Conservation (phyloP, 2,797 vertebrate genomes). For the Notamacropus eugenii region DNA sequence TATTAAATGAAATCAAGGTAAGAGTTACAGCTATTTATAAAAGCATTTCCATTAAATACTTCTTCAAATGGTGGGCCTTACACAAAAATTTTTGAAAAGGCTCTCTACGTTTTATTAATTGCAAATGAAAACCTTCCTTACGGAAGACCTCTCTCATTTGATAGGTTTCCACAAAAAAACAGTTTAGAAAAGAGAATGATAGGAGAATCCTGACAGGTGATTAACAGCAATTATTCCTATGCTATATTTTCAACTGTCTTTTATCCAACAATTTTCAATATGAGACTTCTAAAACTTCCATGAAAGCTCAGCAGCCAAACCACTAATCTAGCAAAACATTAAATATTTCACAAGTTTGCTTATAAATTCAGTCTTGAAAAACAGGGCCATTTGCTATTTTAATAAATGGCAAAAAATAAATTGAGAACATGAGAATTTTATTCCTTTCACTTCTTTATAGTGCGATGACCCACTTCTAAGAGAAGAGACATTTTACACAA, state of each 20-base stretch:
- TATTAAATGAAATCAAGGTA: conserved; percentile 26
- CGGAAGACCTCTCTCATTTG: conserved; percentile 44
- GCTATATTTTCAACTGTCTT: conserved; percentile 43
- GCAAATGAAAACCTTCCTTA: conserved; percentile 39
- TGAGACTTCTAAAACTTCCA: conserved; percentile 41
- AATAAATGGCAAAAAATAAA: conserved; percentile 38
- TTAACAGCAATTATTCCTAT: background rate
- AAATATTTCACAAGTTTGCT: conserved; percentile 20
- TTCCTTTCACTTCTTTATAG: conserved; percentile 42
- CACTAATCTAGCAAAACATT: background rate
- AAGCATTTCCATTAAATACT: conserved; percentile 22
- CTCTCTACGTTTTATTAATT: conserved; percentile 30
- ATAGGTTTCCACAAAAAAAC: background rate
- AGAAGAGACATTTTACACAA: background rate
- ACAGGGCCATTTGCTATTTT: conserved; percentile 19
- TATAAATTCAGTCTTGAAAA: conserved; percentile 18
- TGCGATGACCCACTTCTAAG: conserved; percentile 31
- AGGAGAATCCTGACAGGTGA: background rate
- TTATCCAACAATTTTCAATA: conserved; percentile 34
- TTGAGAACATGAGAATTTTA: conserved; percentile 28
- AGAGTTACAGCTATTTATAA: conserved; percentile 14
- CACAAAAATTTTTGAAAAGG: conserved; percentile 45
- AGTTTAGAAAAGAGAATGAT: conserved; percentile 8
- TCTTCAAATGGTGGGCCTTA: conserved; percentile 33
- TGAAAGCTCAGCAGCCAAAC: background rate